phyloP scores from a whole-genome alignment of 1,140 invertebrate species.

The Zophobas morio region DNA sequence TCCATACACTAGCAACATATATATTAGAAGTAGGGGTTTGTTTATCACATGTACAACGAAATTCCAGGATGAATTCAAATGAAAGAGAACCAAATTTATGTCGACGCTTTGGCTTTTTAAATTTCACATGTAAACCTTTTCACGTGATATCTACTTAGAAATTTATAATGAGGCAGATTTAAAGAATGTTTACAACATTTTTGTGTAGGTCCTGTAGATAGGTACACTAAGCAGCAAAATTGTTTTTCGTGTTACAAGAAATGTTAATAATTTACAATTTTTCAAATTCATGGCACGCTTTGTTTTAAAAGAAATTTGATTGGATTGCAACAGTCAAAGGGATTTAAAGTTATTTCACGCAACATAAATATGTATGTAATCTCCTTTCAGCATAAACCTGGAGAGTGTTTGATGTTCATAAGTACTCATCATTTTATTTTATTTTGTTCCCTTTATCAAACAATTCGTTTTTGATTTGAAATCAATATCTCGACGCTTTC shows the following conservation, averaged over 20 bases:
- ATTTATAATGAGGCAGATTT: background rate
- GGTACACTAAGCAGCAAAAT: background rate
- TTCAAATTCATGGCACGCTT: background rate
- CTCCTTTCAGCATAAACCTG: conserved; percentile 32
- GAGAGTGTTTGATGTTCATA: conserved; percentile 24
- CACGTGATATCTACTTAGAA: too few species aligned
- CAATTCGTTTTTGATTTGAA: conserved; percentile 41
- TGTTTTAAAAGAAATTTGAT: conserved; percentile 39
- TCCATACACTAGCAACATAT: too few species aligned
- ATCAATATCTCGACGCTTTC: conserved; percentile 30
- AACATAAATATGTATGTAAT: conserved; percentile 40
- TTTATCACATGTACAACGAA: too few species aligned
- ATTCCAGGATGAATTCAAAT: too few species aligned
- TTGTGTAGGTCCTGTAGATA: background rate
- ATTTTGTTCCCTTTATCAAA: conserved; percentile 37
- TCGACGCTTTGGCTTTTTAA: too few species aligned
- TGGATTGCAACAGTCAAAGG: conserved; percentile 22
- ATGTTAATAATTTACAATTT: background rate
- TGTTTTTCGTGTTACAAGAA: background rate
- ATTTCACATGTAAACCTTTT: too few species aligned
- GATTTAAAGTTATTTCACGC: conserved; percentile 36
- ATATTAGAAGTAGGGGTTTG: too few species aligned
- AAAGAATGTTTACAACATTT: background rate
- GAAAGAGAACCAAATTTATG: too few species aligned
- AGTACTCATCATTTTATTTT: conserved; percentile 32